phyloP scores from a whole-genome alignment of 1,140 invertebrate species.

The Pseudobourletiella spinata region DNA sequence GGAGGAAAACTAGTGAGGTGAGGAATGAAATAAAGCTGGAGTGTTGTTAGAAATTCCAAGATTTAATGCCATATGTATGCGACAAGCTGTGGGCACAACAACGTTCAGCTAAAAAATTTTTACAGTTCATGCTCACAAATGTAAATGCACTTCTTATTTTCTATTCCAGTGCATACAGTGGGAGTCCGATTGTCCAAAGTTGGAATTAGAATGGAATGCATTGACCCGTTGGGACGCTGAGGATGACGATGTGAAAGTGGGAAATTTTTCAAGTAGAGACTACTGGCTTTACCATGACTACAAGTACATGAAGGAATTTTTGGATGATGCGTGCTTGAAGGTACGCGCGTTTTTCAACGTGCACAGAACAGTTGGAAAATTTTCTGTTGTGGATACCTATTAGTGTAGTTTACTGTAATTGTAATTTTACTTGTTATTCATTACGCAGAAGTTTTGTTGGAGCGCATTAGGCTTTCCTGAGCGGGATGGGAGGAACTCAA shows the following conservation, averaged over 20 bases:
- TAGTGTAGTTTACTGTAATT: too few species aligned
- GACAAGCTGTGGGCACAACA: too few species aligned
- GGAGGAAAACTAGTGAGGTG: background rate
- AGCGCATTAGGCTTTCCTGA: constrained; percentile 62
- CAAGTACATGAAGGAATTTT: constrained; percentile 55
- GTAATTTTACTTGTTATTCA: too few species aligned
- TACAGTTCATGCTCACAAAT: too few species aligned
- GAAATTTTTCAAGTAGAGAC: constrained; percentile 36
- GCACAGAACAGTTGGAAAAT: too few species aligned
- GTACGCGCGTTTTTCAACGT: too few species aligned
- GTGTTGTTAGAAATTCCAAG: too few species aligned
- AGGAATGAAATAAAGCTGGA: background rate
- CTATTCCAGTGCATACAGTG: constrained; percentile 56
- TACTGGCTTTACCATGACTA: constrained; percentile 77
- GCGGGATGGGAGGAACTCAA: constrained; percentile 57
- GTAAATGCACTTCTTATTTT: too few species aligned
- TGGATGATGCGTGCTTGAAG: background rate
- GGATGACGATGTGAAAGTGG: constrained; percentile 36
- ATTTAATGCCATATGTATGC: too few species aligned
- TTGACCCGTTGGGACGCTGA: constrained; percentile 47
- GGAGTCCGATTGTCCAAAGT: constrained; percentile 55
- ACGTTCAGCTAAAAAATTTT: too few species aligned
- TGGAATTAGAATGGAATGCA: constrained; percentile 51
- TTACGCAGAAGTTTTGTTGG: constrained; percentile 49
- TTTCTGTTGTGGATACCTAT: too few species aligned